Evolutionary conservation across 2,888 invertebrate genomes (phyloP).

Genomic region (Rhagonycha lutea): DNA sequence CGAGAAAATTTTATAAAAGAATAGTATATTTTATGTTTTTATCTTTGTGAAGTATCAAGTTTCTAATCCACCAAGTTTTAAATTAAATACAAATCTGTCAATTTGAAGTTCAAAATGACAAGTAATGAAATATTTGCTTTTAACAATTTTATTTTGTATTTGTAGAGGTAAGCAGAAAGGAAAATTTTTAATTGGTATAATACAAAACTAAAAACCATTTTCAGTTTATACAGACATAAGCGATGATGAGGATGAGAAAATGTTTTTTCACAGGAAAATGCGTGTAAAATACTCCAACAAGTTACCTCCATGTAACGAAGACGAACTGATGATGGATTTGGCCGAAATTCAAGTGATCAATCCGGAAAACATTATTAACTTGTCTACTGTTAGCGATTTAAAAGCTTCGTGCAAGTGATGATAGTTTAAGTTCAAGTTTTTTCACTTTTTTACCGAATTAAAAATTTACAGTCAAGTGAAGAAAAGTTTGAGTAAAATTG

Average conservation of each 20-base stretch:
- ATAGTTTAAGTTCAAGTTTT: conserved; percentile 11
- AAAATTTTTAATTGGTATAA: too few species aligned
- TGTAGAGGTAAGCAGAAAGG: not conserved
- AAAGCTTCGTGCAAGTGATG: conserved; percentile 49
- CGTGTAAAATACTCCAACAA: not conserved
- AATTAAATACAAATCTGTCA: not conserved
- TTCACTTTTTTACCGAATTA: not conserved
- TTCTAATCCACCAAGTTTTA: too few species aligned
- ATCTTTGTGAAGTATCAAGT: too few species aligned
- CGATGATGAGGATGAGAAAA: not conserved
- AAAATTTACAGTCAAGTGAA: conserved; percentile 42
- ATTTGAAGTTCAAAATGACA: not conserved
- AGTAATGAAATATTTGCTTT: conserved; percentile 1
- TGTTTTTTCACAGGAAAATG: not conserved
- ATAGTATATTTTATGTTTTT: too few species aligned
- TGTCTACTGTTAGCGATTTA: conserved; percentile 53
- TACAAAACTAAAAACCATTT: not conserved
- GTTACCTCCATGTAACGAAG: conserved; percentile 46
- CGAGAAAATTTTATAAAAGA: too few species aligned
- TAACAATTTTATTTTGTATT: not conserved
- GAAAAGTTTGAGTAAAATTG: conserved; percentile 51
- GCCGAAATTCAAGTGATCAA: conserved; percentile 59
- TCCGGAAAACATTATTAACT: conserved; percentile 59
- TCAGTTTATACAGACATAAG: not conserved
- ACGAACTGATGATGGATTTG: conserved; percentile 56